Conservation (phyloP, 2,888 invertebrate species). For the Ormyrus pomaceus region DNA sequence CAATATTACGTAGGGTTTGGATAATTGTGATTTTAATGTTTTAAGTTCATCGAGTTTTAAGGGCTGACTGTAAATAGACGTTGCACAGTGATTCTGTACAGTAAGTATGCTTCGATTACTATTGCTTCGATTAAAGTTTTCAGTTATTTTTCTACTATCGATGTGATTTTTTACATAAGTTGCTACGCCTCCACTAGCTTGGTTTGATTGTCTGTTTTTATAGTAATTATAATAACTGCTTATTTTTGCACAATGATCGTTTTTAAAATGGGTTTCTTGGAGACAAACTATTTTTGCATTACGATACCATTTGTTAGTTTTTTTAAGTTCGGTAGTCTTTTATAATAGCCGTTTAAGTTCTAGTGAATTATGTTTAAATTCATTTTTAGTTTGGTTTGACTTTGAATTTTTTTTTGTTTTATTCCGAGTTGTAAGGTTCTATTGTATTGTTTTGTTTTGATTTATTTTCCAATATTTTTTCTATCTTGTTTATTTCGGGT, state of each 20-base stretch:
- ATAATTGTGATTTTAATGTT: slow-evolving; percentile 51
- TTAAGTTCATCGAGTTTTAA: background rate
- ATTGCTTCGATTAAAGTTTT: background rate
- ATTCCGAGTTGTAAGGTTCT: too few relatives aligned
- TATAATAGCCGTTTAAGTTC: slow-evolving; percentile 1
- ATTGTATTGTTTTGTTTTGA: too few relatives aligned
- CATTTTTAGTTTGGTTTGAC: too few relatives aligned
- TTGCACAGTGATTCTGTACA: background rate
- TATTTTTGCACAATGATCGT: slow-evolving; percentile 23
- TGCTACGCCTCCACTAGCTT: slow-evolving; percentile 1
- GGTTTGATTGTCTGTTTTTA: slow-evolving; percentile 10
- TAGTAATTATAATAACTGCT: slow-evolving; percentile 59
- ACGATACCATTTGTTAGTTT: background rate
- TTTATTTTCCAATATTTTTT: too few relatives aligned
- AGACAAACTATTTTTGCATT: background rate
- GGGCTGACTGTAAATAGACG: background rate
- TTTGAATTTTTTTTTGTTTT: too few relatives aligned
- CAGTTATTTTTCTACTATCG: background rate
- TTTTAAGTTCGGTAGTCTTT: background rate
- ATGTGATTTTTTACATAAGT: background rate
- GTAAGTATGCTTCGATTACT: background rate
- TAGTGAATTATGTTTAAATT: background rate
- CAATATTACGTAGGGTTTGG: slow-evolving; percentile 56
- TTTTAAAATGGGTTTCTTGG: slow-evolving; percentile 11
- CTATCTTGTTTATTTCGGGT: too few relatives aligned